Base-by-base conservation (phyloP, 2,888 invertebrate species). In the Polia nebulosa region DNA sequence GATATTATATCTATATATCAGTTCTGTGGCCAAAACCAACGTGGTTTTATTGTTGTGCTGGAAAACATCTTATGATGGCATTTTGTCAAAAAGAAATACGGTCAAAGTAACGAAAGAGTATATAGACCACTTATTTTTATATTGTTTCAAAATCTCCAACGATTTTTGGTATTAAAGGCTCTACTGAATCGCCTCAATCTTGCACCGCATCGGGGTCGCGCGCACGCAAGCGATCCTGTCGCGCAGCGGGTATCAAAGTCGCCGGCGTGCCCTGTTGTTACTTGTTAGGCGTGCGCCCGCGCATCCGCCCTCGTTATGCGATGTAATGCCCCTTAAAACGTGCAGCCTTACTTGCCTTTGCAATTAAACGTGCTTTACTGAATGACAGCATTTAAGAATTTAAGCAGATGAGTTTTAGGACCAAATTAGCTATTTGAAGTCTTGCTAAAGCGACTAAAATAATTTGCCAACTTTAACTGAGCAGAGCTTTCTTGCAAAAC, bases 241-340 rank as follows among this genome's bases (percentile, higher is more conserved):
- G 89, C 93, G 81, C 94, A 93, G 93, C 93, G 88, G 93, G 93
- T 87, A 89, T 91, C 91, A 89, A 91, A 91, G 91, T 91, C 86
- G 89, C 90, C 90, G 89, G 85, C 86, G 76, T 81, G 84, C 85
- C 76, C 87, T 85, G 88, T 89, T 90, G 87, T 90, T 89, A 85
- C 88, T 89, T 90, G 91, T 90, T 90, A 89, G 87, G 84, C 82
- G 83, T 83, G 82, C 84, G 83, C 75, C 71, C 59, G 75, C 82
- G 87, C 88, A 89, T 89, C 88, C 84, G 79, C 80, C 82, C 85
- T 89, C 88, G 86, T 89, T 90, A 88, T 86, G 79, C 83, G 72
- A 76, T 76, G 82, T 76, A 78, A 74, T 73, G 72, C 79, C 76
- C 72, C 82, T 81, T 65, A 73, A 73, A 72, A 76, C 78, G 67